Base-by-base conservation (phyloP, 2,797 vertebrate species). In the Pseudopleuronectes americanus region DNA sequence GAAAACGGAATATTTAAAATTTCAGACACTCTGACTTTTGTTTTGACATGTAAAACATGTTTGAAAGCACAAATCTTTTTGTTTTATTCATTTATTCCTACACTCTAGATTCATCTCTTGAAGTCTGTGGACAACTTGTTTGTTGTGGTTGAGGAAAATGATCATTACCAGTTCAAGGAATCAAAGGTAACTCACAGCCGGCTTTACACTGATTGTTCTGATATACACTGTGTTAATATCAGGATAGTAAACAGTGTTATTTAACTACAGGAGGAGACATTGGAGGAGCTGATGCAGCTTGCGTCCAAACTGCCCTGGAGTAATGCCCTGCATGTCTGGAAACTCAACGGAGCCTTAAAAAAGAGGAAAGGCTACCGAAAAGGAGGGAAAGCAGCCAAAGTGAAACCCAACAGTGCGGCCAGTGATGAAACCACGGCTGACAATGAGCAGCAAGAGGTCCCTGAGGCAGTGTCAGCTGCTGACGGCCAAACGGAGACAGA, bases 91-190 rank as follows among this genome's bases (percentile, higher is more conserved):
- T 36, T 71, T 68, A 23, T 38, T 71, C 67, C 4, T 36, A 16
- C 12, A 4, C 45, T 68, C 16, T 8, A 99, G 97, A 96, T 97
- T 70, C 97, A 99, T 86, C 95, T 88, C 8, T 90, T 99, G 31
- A 94, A 94, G 77, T 99, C 97, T 36, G 96, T 99, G 81, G 98
- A 99, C 90, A 99, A 99, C 76, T 90, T 99, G 48, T 99, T 98
- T 91, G 97, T 99, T 48, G 96, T 99, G 10, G 95, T 99, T 68
- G 87, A 96, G 54, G 95, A 97, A 60, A 96, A 96, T 89, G 93
- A 93, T 57, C 92, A 96, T 77, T 99, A 96, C 59, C 91, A 92
- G 1, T 99, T 99, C 79, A 96, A 96, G 92, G 94, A 95, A 59
- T 94, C 85, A 48, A 99, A 99, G 96, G 98, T 99, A 81, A 81